These are phyloP conservation scores for Pseudochirops corinnae DNA, from an alignment of 2,797 vertebrate species.

Conservation along the genomic window DNA sequence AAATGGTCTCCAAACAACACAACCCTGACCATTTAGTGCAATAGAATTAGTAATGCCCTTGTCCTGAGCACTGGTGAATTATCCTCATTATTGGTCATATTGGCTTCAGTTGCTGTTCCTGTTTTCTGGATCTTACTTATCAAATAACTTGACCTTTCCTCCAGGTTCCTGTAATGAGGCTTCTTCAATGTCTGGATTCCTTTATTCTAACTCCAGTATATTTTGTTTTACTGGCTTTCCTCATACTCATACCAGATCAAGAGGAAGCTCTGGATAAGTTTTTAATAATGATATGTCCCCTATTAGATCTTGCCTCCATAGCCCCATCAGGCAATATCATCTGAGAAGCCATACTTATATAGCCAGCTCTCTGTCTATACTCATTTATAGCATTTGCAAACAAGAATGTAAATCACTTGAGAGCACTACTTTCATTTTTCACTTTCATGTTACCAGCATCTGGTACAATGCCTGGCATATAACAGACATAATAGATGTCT, in stretches of 20 bases:
- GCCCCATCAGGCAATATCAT: background rate
- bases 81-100: background rate
- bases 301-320: background rate
- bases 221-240: background rate
- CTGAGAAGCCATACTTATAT: background rate
- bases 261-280: background rate
- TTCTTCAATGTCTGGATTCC: background rate
- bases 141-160: background rate
- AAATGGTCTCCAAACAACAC: background rate
- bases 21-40: background rate
- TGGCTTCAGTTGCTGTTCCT: background rate
- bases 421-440: background rate
- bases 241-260: background rate
- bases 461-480: background rate
- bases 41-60: background rate
- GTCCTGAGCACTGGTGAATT: background rate
- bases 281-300: background rate
- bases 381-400: background rate
- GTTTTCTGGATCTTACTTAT: background rate
- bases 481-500: background rate
- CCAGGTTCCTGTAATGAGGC: background rate
- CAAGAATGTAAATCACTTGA: background rate
- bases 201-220: background rate
- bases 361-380: background rate
- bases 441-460: background rate